These are phyloP conservation scores for Echinometra lucunter DNA, from an alignment of 53 echinoderm and acorn worm genomes.

Conservation along the genomic window DNA sequence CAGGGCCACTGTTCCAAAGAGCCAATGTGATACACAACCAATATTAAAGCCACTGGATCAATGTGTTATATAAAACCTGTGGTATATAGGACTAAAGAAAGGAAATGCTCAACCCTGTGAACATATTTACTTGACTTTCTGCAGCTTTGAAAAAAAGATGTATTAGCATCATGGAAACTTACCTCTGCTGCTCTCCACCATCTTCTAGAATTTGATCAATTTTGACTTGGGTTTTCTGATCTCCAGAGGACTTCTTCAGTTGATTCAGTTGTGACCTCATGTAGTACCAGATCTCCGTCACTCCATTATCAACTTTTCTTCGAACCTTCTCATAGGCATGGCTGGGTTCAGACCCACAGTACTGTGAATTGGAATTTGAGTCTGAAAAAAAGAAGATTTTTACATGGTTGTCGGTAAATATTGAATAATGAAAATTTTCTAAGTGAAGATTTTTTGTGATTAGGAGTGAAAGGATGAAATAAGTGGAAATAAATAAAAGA, in stretches of 20 bases:
- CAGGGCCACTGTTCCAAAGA: no score
- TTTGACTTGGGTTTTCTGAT: slow-evolving; percentile 55
- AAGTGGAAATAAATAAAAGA: no score
- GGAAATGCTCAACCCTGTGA: no score
- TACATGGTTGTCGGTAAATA: neutral
- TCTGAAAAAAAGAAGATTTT: slow-evolving; percentile 10
- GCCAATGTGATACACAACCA: no score
- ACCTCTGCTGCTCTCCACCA: slow-evolving; percentile 75
- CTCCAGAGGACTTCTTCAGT: slow-evolving; percentile 36
- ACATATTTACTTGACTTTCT: no score
- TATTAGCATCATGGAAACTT: neutral
- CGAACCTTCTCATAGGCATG: slow-evolving; percentile 66
- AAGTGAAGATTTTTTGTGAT: neutral
- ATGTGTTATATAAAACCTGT: no score
- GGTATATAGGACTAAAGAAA: no score
- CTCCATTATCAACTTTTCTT: slow-evolving; percentile 71
- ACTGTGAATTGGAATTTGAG: slow-evolving; percentile 38
- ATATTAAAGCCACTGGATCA: no score
- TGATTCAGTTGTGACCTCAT: slow-evolving; percentile 66
- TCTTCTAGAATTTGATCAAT: slow-evolving; percentile 69
- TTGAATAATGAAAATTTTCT: neutral
- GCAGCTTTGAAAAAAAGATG: no score
- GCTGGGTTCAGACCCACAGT: slow-evolving; percentile 63
- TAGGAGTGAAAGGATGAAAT: neutral
- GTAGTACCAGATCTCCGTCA: slow-evolving; percentile 75